Base-by-base conservation (phyloP, 2,113 vertebrate species). In the Tachysurus fulvidraco region DNA sequence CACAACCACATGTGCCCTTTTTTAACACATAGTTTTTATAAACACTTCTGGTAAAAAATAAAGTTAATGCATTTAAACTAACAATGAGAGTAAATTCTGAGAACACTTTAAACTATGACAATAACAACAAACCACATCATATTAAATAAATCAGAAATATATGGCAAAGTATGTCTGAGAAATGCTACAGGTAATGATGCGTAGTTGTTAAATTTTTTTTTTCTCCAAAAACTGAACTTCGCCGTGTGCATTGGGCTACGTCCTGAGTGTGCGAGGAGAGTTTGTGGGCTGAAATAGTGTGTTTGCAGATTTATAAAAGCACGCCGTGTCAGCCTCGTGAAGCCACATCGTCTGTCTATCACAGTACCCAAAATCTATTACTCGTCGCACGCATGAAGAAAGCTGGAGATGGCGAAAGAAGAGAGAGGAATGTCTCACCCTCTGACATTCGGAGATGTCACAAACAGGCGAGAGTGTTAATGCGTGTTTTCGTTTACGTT, bases 1-100 rank as follows among this genome's bases (percentile, higher is more conserved):
- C 81, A 88, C 67, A 74, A 21, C 87, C 90, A 91, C 79, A 87
- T 89, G 90, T 79, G 65, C 55, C 87, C 78, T 80, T 80, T 84
- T 83, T 83, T 60, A 30, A 59, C 79, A 80, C 77, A 84, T 67
- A 67, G 69, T 67, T 59, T 84, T 71, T 60, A 60, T 85, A 89
- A 89, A 84, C 74, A 50, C 76, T 84, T 59, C 69, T 36, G 55
- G 81, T 71, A 59, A 78, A 78, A 78, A 85, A 76, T 67, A 81
- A 67, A 86, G 84, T 55, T 86, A 64, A 86, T 44, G 52, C 28
- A 23, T 50, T 86, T 60, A 83, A 78, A 64, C n/a, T 21, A 55
- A 44, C 30, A 84, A 62, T 84, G 81, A 89, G 64, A 60, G 81
- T 76, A 64, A 65, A 81, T 69, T 57, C 67, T 71, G 59, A 23